A percentile compares a stretch with the other conserved stretches of the same genome.
These are phyloP conservation scores for Heteromyza rotundicornis DNA, from an alignment of 2,888 invertebrate species.

Conservation along the genomic window DNA sequence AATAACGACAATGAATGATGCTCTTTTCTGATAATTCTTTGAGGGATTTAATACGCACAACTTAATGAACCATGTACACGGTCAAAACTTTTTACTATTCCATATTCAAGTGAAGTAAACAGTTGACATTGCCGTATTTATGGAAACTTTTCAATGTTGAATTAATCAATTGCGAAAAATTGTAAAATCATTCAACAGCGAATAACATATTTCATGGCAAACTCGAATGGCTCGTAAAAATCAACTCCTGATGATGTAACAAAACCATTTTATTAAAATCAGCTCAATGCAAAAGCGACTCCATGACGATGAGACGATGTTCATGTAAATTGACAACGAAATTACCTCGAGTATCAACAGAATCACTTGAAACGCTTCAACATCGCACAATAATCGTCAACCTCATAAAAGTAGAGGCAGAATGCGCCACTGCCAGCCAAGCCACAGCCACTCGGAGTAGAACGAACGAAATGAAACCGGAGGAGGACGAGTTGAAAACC, in stretches of 20 bases:
- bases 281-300: conserved; percentile 41
- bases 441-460: too few species aligned
- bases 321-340: conserved; percentile 40
- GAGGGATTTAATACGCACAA: too few species aligned
- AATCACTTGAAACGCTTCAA: background rate
- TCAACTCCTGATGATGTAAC: conserved; percentile 31
- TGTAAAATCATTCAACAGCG: background rate
- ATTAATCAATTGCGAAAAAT: background rate
- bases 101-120: conserved; percentile 3
- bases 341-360: conserved; percentile 43
- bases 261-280: conserved; percentile 46
- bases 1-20: too few species aligned
- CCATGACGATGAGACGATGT: conserved; percentile 5
- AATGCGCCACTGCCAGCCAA: background rate
- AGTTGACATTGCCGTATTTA: too few species aligned
- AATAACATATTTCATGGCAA: background rate
- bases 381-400: background rate
- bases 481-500: background rate
- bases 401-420: background rate
- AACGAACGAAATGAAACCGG: background rate
- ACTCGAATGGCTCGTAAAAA: conserved; percentile 25
- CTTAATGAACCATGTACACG: too few species aligned
- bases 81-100: too few species aligned
- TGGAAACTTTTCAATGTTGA: background rate
- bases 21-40: too few species aligned